Base-by-base conservation (phyloP, 1,140 invertebrate genomes). In the Cherax destructor region DNA sequence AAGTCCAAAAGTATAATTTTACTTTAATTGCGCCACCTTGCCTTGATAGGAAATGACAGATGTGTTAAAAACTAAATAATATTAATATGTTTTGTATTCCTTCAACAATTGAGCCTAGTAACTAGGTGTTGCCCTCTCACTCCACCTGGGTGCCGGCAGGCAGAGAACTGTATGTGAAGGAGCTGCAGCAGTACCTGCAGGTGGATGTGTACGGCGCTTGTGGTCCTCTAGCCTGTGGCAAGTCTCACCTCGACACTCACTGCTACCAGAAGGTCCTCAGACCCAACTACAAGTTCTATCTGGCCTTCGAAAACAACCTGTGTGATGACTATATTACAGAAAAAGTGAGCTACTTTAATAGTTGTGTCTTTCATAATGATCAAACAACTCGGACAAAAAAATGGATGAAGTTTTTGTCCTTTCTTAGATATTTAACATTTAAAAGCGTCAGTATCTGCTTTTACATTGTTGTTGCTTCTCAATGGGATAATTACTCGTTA, bases 121-220 rank as follows among this genome's bases (percentile, higher is more conserved):
- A 41, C 30, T 41, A 41, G 30, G 30, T 41, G 0, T 41, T 41
- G 30, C 30, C 30, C 30, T 41, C 56, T 59, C 56, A 0, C 56
- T 9, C 56, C 56, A 41, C 30, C 30, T 41, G 30, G 30, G 30
- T 41, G 30, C 30, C 30, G 30, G 13, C 95, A 90, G 93, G 94
- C 24, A 93, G 96, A 50, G 93, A 95, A 93, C 76, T 93, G n/a
- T 95, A 95, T 91, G 95, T 95, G 0, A 88, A 93, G 77, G 94
- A 95, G 91, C 93, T 96, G 6, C 80, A 93, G 41, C 94, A 95
- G 83, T 94, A 94, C 89, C 94, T 96, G 24, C 83, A 93, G 16
- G 95, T 96, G 16, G 95, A 96, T 93, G 95, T 96, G 56, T 96
- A 95, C 92, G 96, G 96, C 18, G 92, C 91, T 13, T 96, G 96